Conservation (phyloP, 2,888 invertebrate genomes). For the Microplitis deprimator region DNA sequence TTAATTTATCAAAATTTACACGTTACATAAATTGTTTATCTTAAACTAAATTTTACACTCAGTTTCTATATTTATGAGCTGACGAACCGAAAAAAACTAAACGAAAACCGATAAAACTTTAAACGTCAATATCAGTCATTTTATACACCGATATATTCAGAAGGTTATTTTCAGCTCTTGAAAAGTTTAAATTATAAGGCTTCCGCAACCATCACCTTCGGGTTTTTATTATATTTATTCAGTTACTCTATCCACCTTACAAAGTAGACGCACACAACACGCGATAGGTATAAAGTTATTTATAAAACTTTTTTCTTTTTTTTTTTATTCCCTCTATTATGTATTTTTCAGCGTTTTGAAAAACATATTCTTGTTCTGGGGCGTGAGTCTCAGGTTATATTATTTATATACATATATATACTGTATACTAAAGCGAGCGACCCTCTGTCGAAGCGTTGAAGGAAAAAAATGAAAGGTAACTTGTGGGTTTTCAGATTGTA, state of each 20-base stretch:
- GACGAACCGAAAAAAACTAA: background rate
- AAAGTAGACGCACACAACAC: background rate
- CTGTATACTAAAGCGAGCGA: background rate
- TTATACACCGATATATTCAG: background rate
- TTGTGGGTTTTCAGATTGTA: background rate
- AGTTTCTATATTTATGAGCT: background rate
- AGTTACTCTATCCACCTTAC: background rate
- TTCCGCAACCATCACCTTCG: background rate
- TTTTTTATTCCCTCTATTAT: background rate
- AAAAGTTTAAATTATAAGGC: background rate
- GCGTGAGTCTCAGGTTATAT: constrained; percentile 4
- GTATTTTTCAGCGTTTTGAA: constrained; percentile 4
- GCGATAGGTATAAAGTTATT: constrained; percentile 8
- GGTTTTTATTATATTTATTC: background rate
- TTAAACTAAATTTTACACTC: background rate
- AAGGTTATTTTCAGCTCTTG: background rate
- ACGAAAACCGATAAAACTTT: constrained; percentile 1
- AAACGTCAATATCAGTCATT: background rate
- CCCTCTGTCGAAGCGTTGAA: background rate
- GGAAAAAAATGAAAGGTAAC: constrained; percentile 6
- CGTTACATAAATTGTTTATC: background rate
- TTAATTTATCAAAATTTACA: background rate
- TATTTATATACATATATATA: too few species aligned
- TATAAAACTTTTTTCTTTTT: background rate
- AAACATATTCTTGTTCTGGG: constrained; percentile 5